Percentiles rank a stretch among this genome's conserved stretches.
These are phyloP conservation scores for Eciton burchellii DNA, from an alignment of 1,140 invertebrate species.

Conservation along the genomic window DNA sequence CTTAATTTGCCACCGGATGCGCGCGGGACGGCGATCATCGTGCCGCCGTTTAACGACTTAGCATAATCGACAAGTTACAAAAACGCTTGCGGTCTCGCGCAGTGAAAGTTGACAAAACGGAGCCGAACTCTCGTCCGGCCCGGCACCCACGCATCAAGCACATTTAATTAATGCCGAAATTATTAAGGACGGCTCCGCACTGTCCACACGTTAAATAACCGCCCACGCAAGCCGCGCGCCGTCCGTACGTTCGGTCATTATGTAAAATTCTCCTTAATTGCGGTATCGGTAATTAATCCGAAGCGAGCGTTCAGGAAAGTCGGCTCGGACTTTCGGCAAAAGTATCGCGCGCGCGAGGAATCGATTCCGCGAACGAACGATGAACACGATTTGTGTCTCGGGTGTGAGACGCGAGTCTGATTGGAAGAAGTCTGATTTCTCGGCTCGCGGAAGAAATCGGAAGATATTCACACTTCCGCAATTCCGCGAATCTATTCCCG, in stretches of 20 bases:
- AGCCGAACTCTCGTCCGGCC: constrained; percentile 51
- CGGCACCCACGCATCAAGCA: constrained; percentile 62
- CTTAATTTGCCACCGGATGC: constrained; percentile 62
- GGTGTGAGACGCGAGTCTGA: neutral
- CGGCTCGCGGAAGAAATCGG: neutral
- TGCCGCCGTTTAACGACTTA: constrained; percentile 43
- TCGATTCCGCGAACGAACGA: neutral
- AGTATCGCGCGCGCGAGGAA: neutral
- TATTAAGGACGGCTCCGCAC: constrained; percentile 60
- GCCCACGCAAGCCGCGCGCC: constrained; percentile 60
- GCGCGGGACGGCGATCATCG: constrained; percentile 4
- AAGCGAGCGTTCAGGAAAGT: constrained; percentile 5
- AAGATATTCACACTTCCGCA: too few species aligned
- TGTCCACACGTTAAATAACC: constrained; percentile 66
- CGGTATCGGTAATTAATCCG: constrained; percentile 24
- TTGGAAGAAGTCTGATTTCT: constrained; percentile 15
- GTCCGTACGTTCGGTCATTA: constrained; percentile 58
- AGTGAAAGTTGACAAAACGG: constrained; percentile 76
- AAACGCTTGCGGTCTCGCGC: constrained; percentile 24
- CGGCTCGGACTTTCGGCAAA: constrained; percentile 5
- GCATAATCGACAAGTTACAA: constrained; percentile 37
- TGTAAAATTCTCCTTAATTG: constrained; percentile 60
- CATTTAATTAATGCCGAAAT: constrained; percentile 75
- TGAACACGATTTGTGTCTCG: neutral
- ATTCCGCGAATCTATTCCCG: too few species aligned